phyloP scores from a whole-genome alignment of 1,140 invertebrate species.

The Hirudo medicinalis region DNA sequence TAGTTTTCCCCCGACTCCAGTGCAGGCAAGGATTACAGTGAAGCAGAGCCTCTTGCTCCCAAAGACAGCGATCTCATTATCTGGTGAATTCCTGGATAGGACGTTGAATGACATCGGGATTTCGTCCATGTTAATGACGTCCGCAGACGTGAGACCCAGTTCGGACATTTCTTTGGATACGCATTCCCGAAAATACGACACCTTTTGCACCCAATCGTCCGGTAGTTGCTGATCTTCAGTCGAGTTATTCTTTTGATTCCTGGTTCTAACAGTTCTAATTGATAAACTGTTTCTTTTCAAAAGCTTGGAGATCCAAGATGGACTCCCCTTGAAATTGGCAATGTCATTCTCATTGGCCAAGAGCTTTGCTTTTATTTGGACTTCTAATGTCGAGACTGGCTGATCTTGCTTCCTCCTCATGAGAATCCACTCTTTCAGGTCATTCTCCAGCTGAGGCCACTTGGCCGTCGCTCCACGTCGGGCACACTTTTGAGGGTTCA shows the following conservation, averaged over 20 bases:
- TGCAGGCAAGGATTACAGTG: background rate
- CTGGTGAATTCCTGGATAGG: background rate
- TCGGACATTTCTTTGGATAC: background rate
- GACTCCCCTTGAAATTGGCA: background rate
- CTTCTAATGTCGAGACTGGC: background rate
- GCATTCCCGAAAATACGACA: background rate
- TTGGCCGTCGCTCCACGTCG: background rate
- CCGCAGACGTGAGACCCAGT: background rate
- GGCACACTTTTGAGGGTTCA: background rate
- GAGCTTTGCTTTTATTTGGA: background rate
- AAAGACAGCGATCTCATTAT: background rate
- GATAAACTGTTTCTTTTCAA: constrained; percentile 4
- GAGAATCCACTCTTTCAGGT: background rate
- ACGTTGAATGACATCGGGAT: background rate
- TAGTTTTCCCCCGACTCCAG: background rate
- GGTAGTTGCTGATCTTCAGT: background rate
- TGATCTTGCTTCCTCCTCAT: background rate
- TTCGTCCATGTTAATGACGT: background rate
- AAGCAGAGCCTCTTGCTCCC: background rate
- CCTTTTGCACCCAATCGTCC: background rate
- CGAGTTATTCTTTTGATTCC: too few species aligned
- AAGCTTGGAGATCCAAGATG: background rate
- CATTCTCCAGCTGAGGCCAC: background rate
- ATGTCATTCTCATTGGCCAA: constrained; percentile 5
- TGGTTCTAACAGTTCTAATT: background rate